phyloP scores from a whole-genome alignment of 2,113 vertebrate genomes.

The Gobiocypris rarus region DNA sequence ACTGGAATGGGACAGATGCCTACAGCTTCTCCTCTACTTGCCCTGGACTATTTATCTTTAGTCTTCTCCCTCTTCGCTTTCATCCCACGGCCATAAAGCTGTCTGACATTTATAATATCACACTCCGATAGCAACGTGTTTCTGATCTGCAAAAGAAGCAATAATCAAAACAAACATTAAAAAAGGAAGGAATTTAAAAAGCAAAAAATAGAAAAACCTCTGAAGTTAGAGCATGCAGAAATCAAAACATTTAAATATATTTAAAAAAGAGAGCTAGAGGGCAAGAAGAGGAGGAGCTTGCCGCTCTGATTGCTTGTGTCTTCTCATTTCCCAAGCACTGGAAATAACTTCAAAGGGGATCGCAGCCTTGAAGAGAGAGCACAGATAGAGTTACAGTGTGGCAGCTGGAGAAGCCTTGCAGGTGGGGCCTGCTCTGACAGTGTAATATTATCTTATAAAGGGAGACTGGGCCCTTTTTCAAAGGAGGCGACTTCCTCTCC shows the following conservation, averaged over 20 bases:
- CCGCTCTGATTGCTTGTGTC: conserved; percentile 56
- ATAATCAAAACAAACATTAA: conserved; percentile 14
- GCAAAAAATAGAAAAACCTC: neutral
- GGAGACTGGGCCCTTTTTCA: conserved; percentile 70
- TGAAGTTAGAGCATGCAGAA: neutral
- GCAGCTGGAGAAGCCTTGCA: conserved; percentile 80
- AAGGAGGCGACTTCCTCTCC: conserved; percentile 79
- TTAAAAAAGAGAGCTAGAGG: conserved; percentile 21
- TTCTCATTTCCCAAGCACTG: conserved; percentile 76
- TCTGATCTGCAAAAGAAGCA: neutral
- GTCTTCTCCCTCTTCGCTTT: neutral
- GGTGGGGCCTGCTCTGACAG: conserved; percentile 76
- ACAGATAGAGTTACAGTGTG: conserved; percentile 75
- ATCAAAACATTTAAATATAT: neutral
- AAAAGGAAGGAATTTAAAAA: neutral
- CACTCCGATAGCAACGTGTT: neutral
- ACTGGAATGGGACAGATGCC: conserved; percentile 50
- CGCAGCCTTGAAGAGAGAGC: conserved; percentile 74
- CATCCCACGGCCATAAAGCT: conserved; percentile 8
- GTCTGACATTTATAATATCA: conserved; percentile 10
- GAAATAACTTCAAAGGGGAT: conserved; percentile 83
- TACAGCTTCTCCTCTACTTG: conserved; percentile 40
- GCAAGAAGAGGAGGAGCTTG: conserved; percentile 49
- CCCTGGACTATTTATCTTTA: conserved; percentile 40
- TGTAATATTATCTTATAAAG: conserved; percentile 77